Percentiles rank a stretch among this genome's conserved stretches.
Conservation (phyloP, 2,888 invertebrate genomes). For the Escarpia spicata region DNA sequence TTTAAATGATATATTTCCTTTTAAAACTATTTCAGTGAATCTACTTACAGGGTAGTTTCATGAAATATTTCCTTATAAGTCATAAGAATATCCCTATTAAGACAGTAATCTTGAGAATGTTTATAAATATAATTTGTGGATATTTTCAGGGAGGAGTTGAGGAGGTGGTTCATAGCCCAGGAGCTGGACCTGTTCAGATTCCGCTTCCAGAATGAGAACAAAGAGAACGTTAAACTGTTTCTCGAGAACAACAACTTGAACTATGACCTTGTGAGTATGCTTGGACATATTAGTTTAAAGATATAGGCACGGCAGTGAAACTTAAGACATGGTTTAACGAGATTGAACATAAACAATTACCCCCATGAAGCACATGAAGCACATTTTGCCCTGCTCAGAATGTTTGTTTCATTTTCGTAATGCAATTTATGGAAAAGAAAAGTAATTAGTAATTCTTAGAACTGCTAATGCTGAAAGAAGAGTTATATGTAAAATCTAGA, state of each 20-base stretch:
- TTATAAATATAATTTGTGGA: conserved; percentile 5
- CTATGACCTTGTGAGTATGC: conserved; percentile 55
- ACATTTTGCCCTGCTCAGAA: not conserved
- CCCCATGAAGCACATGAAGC: not conserved
- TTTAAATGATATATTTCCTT: too few species aligned
- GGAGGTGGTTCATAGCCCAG: conserved; percentile 86
- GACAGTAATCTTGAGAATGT: not conserved
- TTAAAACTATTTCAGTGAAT: too few species aligned
- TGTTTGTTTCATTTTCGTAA: not conserved
- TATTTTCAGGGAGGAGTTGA: conserved; percentile 75
- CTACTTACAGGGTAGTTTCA: too few species aligned
- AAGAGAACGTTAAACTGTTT: conserved; percentile 50
- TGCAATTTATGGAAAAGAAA: not conserved
- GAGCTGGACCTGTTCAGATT: conserved; percentile 89
- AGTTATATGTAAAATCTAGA: too few species aligned
- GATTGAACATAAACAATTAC: not conserved
- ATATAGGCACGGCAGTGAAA: not conserved
- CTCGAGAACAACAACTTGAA: conserved; percentile 53
- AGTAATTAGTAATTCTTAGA: too few species aligned
- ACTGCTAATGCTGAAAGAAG: too few species aligned
- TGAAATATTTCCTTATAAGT: too few species aligned
- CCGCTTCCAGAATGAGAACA: conserved; percentile 59
- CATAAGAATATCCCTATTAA: too few species aligned
- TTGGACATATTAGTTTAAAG: not conserved
- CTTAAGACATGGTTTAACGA: not conserved